These are phyloP conservation scores for Drosophila kohkoa DNA, from an alignment of 1,140 invertebrate species.

Conservation along the genomic window DNA sequence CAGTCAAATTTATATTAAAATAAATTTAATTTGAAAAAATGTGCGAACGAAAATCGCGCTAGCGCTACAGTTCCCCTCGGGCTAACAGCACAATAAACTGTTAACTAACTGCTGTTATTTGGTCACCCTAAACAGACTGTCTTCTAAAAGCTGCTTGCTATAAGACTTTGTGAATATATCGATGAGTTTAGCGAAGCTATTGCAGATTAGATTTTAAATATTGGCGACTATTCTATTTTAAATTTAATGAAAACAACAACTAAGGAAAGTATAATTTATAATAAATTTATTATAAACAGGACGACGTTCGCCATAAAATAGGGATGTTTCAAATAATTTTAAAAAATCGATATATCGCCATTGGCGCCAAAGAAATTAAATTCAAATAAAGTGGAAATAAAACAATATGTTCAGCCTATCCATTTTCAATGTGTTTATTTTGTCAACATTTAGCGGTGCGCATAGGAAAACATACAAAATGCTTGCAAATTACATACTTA, in stretches of 20 bases:
- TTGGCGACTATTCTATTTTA: too few species aligned
- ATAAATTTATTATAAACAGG: too few species aligned
- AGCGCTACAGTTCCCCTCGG: not conserved
- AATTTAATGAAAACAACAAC: too few species aligned
- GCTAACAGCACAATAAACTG: not conserved
- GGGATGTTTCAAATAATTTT: too few species aligned
- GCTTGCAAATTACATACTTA: slow-evolving; percentile 41
- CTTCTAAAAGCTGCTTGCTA: not conserved
- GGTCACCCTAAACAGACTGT: not conserved
- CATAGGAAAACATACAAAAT: slow-evolving; percentile 55
- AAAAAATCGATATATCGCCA: too few species aligned
- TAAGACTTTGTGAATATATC: not conserved
- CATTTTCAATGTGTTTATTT: slow-evolving; percentile 47
- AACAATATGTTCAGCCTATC: not conserved
- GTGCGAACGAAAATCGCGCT: too few species aligned
- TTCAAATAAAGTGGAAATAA: not conserved
- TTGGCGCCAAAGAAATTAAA: not conserved
- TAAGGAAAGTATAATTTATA: too few species aligned
- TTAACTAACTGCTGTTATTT: not conserved
- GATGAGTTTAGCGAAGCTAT: not conserved
- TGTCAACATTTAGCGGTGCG: slow-evolving; percentile 42
- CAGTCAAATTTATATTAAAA: too few species aligned
- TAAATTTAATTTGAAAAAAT: too few species aligned
- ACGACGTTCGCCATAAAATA: too few species aligned
- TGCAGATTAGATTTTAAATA: too few species aligned